Evolutionary conservation across 2,797 vertebrate species (phyloP).

Genomic region (Varecia variegata): DNA sequence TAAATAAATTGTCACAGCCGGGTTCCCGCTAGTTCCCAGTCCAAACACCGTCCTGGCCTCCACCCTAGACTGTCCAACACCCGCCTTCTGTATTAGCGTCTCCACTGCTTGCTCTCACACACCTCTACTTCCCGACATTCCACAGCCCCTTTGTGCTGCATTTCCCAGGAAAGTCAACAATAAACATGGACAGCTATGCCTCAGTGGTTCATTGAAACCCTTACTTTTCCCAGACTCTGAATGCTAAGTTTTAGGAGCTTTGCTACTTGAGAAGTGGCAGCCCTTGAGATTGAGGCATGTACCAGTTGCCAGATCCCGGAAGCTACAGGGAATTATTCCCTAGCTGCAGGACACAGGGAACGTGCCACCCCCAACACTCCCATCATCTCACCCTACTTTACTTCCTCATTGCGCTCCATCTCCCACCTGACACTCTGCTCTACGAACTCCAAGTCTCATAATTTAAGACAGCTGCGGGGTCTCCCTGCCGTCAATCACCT

Average conservation of each 20-base stretch:
- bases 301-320: background rate
- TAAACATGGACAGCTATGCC: accelerated
- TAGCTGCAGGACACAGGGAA: background rate
- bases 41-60: background rate
- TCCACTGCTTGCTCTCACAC: background rate
- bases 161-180: background rate
- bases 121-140: background rate
- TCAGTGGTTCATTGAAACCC: background rate
- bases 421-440: background rate
- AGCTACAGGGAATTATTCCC: background rate
- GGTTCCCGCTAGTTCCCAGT: background rate
- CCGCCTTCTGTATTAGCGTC: too few species aligned
- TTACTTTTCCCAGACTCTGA: background rate
- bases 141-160: background rate
- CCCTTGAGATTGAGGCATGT: background rate
- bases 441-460: background rate
- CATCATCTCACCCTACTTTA: background rate
- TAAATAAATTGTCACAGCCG: background rate
- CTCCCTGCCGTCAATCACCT: background rate
- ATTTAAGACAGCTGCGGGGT: background rate
- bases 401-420: background rate
- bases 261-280: background rate
- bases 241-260: background rate
- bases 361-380: background rate
- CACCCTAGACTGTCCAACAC: background rate